Base-by-base conservation (phyloP, 64 coral and sea anemone genomes). In the Hydrozoanthus tunicans region DNA sequence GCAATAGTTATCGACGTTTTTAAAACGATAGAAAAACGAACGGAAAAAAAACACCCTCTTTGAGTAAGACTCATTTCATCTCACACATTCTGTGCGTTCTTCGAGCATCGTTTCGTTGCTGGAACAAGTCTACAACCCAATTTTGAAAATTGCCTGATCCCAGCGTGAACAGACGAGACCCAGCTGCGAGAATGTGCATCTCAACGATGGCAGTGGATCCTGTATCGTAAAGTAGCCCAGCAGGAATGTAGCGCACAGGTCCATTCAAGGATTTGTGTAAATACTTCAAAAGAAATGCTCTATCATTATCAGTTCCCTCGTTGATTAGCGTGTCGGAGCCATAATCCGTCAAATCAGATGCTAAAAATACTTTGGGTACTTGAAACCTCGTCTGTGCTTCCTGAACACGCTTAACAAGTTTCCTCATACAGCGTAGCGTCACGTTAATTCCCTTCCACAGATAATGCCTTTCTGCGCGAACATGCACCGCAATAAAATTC, bases 61-160 rank as follows among this genome's bases (percentile, higher is more conserved):
- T 51, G 4, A 27, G 55, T 24, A 6, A 7, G 5, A 57, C 10
- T 88, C 70, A 88, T 26, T 88, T 75, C 84, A 88, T 88, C 84
- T 88, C 84, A 59, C 84, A 88, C 68, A 88, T 88, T 88, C 84
- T 88, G 23, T 88, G 84, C 69, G 68, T 88, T 88, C 69, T 88
- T 4, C 84, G 84, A 23, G 68, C 68, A 70, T 88, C 84, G 27
- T 88, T 70, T 88, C 84, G 84, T 56, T 73, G 68, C 84, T 88
- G 90, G 72, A 95, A 99, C 62, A 99, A 80, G 73, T 74, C 85
- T 25, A 99, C 58, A 7, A 93, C 83, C 97, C 97, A 99, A 55
- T 99, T 93, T 79, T 99, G 97, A 85, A 93, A 99, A 91, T 99
- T 99, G 9, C 97, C 97, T 66, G 94, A 91, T 12, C 97, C 97